Evolutionary conservation across 1,140 invertebrate species (phyloP).

Genomic region (Drosophila azteca): DNA sequence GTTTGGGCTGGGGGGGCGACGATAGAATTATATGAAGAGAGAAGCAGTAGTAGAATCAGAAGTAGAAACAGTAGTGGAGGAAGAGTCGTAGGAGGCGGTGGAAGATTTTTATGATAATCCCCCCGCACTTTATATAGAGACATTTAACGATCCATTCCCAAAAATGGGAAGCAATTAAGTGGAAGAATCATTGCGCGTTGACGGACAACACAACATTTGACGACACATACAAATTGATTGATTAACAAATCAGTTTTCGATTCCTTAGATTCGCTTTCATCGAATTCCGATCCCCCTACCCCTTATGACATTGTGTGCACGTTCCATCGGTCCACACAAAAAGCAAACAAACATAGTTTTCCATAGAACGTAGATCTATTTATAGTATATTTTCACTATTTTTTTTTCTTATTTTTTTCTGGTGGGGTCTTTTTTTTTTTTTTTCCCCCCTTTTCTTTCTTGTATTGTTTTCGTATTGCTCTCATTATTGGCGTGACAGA

Average conservation of each 20-base stretch:
- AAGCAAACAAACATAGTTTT: too few species aligned
- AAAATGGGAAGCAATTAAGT: constrained; percentile 47
- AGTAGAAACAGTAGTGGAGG: too few species aligned
- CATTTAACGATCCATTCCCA: constrained; percentile 29
- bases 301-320: too few species aligned
- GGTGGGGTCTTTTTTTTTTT: constrained; percentile 1
- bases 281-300: constrained; percentile 7
- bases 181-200: constrained; percentile 22
- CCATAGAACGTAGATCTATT: too few species aligned
- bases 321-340: too few species aligned
- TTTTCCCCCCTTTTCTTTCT: neutral
- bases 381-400: too few species aligned
- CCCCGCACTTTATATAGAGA: constrained; percentile 13
- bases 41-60: too few species aligned
- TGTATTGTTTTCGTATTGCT: constrained; percentile 29
- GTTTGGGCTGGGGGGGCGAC: too few species aligned
- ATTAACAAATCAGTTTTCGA: constrained; percentile 43
- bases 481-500: constrained; percentile 38
- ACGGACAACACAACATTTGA: constrained; percentile 36
- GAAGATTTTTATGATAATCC: constrained; percentile 43
- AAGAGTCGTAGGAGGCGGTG: neutral
- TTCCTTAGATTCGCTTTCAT: too few species aligned
- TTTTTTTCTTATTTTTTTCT: neutral
- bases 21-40: too few species aligned
- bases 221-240: constrained; percentile 74